These are phyloP conservation scores for Hipparchia sbordonii DNA, from an alignment of 2,888 invertebrate species.

Conservation along the genomic window DNA sequence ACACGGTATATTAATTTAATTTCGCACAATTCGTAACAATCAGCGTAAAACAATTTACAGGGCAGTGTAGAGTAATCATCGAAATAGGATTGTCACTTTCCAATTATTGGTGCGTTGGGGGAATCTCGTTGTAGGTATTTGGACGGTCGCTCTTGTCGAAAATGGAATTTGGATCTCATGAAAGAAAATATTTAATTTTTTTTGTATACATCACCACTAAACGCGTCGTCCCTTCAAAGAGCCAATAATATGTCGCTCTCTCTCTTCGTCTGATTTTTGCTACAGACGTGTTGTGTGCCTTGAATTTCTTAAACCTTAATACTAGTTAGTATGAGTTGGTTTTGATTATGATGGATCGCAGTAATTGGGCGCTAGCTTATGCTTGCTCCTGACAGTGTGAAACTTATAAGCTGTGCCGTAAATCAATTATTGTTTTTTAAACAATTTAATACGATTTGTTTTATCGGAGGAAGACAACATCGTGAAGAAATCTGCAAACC, in stretches of 20 bases:
- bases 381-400: neutral
- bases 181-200: neutral
- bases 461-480: too few species aligned
- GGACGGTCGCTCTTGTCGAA: constrained; percentile 35
- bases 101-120: constrained; percentile 69
- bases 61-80: constrained; percentile 65
- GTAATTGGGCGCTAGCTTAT: too few species aligned
- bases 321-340: too few species aligned
- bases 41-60: constrained; percentile 51
- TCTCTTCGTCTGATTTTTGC: too few species aligned
- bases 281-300: too few species aligned
- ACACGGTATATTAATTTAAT: constrained; percentile 43
- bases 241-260: neutral
- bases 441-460: too few species aligned
- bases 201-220: neutral
- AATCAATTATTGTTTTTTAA: neutral
- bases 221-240: neutral
- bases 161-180: constrained; percentile 31
- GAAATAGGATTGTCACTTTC: constrained; percentile 78
- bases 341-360: too few species aligned
- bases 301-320: too few species aligned
- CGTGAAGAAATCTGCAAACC: neutral
- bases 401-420: neutral
- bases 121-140: constrained; percentile 53
- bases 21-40: constrained; percentile 48